Evolutionary conservation across 2,888 invertebrate genomes (phyloP), one percentile per base, ranked within the genome.

Genomic region (Colostygia pectinataria): DNA sequence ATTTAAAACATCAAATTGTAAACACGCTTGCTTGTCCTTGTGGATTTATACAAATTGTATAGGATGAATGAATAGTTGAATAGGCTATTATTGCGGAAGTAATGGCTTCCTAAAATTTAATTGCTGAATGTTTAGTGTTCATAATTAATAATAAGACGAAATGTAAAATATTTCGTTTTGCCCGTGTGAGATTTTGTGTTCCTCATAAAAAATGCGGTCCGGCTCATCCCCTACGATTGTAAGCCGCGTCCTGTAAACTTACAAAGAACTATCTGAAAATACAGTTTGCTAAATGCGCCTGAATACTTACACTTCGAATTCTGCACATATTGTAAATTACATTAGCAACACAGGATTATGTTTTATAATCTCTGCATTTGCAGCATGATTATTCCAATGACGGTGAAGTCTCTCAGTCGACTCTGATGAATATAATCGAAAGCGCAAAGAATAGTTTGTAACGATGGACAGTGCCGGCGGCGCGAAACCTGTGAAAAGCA

Each of bases 11-110:
- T 77, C 82, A 78, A 85, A 89, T 89, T 89, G 90, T 91, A 91
- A 91, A 91, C 90, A 90, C 90, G 90, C 90, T 90, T 89, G n/a
- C n/a, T n/a, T n/a, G n/a, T n/a, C n/a, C n/a, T n/a, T n/a, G 89
- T 88, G 84, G 63, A 89, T 15, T 15, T 15, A 2, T 15, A 4
- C 80, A 83, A 83, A 82, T 80, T 83, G 75, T 85, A 83, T 83
- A 78, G 55, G 18, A 47, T 55, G 58, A 60, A 72, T 61, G 77
- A 79, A 77, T 80, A 83, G 79, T 79, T 80, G 78, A 83, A 80
- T 83, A 74, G 73, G 85, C 87, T 89, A 90, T 90, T 90, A 89
- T 84, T 88, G 85, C 88, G 88, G 90, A 89, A 90, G 90, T 90
- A 91, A 91, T 91, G 90, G 90, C 90, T 91, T 90, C 90, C 90